phyloP scores from a whole-genome alignment of 2,113 vertebrate species.

The Columba livia region DNA sequence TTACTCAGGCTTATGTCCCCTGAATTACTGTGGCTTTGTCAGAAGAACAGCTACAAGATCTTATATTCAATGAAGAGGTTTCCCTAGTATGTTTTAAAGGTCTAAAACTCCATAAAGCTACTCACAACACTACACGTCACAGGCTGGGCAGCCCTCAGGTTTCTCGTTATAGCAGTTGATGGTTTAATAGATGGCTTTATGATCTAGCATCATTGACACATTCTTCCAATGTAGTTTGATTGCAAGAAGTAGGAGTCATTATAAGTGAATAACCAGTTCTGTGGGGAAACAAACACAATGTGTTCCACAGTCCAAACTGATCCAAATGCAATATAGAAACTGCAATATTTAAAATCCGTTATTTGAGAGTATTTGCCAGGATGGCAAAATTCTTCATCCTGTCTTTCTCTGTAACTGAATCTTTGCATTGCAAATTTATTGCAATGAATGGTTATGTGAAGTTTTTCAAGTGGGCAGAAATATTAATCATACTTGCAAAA shows the following conservation, averaged over 20 bases:
- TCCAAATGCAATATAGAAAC: not conserved
- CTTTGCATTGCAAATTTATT: conserved; percentile 28
- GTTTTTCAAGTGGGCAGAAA: not conserved
- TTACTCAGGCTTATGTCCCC: not conserved
- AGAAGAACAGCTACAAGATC: not conserved
- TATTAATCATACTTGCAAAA: conserved; percentile 38
- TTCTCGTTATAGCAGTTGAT: not conserved
- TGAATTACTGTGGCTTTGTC: not conserved
- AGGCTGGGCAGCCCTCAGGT: not conserved
- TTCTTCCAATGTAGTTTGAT: not conserved
- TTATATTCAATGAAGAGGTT: not conserved
- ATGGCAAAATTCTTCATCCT: conserved; percentile 7
- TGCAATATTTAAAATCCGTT: not conserved
- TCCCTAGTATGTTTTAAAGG: not conserved
- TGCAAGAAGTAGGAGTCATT: not conserved
- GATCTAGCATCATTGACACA: not conserved
- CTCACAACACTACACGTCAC: accelerated
- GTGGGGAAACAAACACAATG: not conserved
- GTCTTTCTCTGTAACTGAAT: not conserved
- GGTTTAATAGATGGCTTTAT: not conserved
- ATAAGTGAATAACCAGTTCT: not conserved
- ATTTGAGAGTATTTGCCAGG: not conserved
- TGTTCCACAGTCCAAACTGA: not conserved
- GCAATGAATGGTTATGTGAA: conserved; percentile 4
- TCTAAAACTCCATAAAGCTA: not conserved